Conservation (phyloP, 1,140 invertebrate species). For the Papilio machaon region DNA sequence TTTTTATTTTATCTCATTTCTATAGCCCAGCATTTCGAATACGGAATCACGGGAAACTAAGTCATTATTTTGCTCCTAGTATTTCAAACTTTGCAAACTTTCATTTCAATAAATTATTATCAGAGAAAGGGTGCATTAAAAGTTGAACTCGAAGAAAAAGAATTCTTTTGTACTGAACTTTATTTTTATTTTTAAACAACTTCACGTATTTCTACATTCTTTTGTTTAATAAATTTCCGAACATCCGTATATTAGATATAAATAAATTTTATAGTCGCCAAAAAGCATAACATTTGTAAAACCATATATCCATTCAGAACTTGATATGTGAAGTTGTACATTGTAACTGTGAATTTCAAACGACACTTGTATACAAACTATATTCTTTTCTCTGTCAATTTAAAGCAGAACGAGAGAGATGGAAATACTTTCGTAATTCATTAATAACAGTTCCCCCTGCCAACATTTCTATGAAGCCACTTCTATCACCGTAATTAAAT, state of each 20-base stretch:
- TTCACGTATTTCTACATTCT: not conserved
- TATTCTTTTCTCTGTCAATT: not conserved
- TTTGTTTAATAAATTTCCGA: not conserved
- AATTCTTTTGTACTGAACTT: too few relatives aligned
- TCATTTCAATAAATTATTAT: too few relatives aligned
- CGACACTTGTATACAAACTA: too few relatives aligned
- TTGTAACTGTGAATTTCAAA: not conserved
- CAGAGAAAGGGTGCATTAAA: too few relatives aligned
- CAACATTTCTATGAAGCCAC: slow-evolving; percentile 7
- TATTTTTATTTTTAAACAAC: too few relatives aligned
- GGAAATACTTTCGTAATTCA: not conserved
- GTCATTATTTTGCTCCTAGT: too few relatives aligned
- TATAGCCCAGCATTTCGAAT: too few relatives aligned
- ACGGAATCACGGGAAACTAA: too few relatives aligned
- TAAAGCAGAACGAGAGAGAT: not conserved
- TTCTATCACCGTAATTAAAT: not conserved
- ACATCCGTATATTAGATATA: not conserved
- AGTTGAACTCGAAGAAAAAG: too few relatives aligned
- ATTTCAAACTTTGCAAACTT: too few relatives aligned
- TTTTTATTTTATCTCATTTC: too few relatives aligned
- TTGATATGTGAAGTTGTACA: not conserved
- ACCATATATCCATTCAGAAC: not conserved
- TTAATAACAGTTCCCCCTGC: not conserved
- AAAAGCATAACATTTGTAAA: not conserved
- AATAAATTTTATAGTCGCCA: not conserved